Conservation (phyloP, 2,113 vertebrate species). For the Eclectus roratus region DNA sequence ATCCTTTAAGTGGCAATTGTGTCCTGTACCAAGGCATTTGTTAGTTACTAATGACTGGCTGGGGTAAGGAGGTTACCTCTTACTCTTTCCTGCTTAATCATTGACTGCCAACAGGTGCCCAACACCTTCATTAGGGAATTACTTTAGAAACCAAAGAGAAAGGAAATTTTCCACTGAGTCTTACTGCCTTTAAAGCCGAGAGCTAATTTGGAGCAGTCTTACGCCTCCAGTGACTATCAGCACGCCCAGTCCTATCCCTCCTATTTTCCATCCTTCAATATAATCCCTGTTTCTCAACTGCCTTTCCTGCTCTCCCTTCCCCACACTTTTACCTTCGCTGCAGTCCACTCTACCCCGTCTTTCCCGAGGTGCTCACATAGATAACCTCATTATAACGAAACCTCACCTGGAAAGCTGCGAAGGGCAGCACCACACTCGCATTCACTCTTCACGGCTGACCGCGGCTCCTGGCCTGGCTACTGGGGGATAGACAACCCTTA, state of each 20-base stretch:
- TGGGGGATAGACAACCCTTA: rapidly evolving
- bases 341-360: background rate
- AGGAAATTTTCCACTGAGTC: background rate
- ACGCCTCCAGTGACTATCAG: background rate
- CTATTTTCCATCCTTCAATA: background rate
- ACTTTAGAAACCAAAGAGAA: background rate
- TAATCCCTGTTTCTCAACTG: background rate
- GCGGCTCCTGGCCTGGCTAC: background rate
- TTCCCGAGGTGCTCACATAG: background rate
- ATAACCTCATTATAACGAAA: background rate
- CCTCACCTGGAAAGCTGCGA: too few relatives aligned
- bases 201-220: background rate
- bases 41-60: background rate
- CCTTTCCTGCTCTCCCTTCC: background rate
- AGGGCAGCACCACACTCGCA: background rate
- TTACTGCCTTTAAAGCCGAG: rapidly evolving
- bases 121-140: background rate
- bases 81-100: background rate
- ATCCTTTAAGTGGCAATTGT: background rate
- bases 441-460: background rate
- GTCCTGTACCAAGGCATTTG: background rate
- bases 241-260: background rate
- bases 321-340: background rate
- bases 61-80: background rate
- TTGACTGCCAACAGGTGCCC: background rate